A percentile compares a stretch with the other conserved stretches of the same genome.
These are phyloP conservation scores for Cotesia typhae DNA, from an alignment of 1,140 invertebrate species.

Conservation along the genomic window DNA sequence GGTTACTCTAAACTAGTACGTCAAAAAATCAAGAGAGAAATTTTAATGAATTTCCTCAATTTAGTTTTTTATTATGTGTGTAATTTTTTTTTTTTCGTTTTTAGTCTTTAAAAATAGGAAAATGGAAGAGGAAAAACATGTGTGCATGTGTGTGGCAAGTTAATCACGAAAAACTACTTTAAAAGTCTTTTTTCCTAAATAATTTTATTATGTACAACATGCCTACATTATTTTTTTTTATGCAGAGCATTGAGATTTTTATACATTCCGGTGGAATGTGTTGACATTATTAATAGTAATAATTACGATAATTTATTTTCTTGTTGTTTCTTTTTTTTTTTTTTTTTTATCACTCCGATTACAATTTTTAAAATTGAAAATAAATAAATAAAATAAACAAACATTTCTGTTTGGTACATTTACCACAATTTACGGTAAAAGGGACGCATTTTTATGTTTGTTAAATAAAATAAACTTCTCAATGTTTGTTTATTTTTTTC, in stretches of 20 bases:
- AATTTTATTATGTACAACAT: slow-evolving; percentile 35
- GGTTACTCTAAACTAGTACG: no score
- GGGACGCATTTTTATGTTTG: slow-evolving; percentile 13
- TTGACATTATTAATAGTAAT: slow-evolving; percentile 12
- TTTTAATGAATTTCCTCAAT: no score
- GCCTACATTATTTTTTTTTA: slow-evolving; percentile 23
- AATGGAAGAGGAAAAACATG: not conserved
- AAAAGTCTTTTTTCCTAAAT: slow-evolving; percentile 15
- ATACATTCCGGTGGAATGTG: slow-evolving; percentile 5
- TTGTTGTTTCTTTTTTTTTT: not conserved
- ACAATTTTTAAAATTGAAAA: slow-evolving; percentile 5
- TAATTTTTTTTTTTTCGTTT: not conserved
- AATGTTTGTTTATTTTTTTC: slow-evolving; percentile 10
- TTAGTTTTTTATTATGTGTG: not conserved
- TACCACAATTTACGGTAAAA: not conserved
- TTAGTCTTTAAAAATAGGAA: no score
- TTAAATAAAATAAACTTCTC: slow-evolving; percentile 2
- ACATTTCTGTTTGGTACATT: no score
- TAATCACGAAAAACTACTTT: no score
- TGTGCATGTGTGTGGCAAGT: not conserved
- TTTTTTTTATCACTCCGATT: not conserved
- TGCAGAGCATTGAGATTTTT: slow-evolving; percentile 27
- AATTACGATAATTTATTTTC: not conserved
- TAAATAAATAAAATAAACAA: no score
- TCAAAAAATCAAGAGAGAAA: no score